Conservation (phyloP, 2,113 vertebrate genomes). For the Riparia riparia region DNA sequence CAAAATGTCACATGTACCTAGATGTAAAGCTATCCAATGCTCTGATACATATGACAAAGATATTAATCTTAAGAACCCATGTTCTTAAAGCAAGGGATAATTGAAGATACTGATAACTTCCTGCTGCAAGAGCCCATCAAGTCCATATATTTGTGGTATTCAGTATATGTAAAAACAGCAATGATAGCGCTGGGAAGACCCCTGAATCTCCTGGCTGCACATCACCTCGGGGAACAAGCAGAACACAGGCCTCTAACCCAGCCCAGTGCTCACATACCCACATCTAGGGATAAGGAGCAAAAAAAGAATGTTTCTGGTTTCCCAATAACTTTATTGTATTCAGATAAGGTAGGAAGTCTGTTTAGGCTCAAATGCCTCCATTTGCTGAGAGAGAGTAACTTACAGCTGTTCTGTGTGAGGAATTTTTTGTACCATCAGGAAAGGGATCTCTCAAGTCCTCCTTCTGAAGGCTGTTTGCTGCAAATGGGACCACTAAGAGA, state of each 20-base stretch:
- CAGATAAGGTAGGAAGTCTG: not conserved
- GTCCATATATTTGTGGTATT: not conserved
- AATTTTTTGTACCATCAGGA: not conserved
- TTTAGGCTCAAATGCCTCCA: not conserved
- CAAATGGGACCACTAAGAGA: too few species aligned
- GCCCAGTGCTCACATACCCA: accelerated
- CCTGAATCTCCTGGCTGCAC: not conserved
- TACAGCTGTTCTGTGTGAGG: not conserved
- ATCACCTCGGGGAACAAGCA: not conserved
- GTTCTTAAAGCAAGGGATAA: not conserved
- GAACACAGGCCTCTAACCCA: not conserved
- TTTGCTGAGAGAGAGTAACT: not conserved
- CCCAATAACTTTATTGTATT: not conserved
- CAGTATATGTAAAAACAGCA: accelerated
- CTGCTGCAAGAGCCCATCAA: not conserved
- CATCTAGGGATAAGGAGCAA: accelerated
- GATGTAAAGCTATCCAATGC: not conserved
- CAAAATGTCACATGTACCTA: not conserved
- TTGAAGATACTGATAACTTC: not conserved
- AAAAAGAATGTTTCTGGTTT: not conserved
- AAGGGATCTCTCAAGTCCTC: not conserved
- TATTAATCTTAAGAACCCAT: not conserved
- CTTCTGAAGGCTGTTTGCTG: not conserved
- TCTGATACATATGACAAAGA: not conserved
- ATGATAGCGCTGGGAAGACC: not conserved